Conservation (phyloP, 2,113 vertebrate species). For the Casuarius casuarius region DNA sequence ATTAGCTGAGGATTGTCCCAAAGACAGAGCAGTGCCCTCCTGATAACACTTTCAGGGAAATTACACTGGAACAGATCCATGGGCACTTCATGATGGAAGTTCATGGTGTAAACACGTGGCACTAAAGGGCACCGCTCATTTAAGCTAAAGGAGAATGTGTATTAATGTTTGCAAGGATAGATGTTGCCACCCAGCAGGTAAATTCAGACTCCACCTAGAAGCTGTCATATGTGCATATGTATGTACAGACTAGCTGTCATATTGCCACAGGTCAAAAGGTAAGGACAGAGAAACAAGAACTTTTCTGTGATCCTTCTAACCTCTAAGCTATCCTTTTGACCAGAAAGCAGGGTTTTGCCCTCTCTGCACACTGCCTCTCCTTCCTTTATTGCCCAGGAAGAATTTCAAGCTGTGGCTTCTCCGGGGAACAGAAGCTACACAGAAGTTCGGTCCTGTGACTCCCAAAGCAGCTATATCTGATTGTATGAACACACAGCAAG, state of each 20-base stretch:
- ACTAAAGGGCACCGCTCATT: no score
- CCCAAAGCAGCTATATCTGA: not conserved
- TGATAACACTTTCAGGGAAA: not conserved
- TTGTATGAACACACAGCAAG: not conserved
- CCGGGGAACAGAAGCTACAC: not conserved
- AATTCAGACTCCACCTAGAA: not conserved
- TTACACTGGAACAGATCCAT: accelerated
- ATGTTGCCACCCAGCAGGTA: accelerated
- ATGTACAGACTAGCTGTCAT: not conserved
- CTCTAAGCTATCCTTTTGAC: not conserved
- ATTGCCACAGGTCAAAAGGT: not conserved
- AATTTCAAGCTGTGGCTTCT: not conserved
- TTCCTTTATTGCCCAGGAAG: not conserved
- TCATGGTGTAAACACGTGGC: not conserved
- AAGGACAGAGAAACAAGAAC: not conserved
- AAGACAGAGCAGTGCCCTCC: not conserved
- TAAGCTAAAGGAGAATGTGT: not conserved
- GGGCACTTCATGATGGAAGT: not conserved
- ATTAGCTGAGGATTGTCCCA: not conserved
- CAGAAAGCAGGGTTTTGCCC: not conserved
- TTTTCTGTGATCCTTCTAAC: not conserved
- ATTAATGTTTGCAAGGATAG: not conserved
- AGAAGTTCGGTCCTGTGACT: not conserved
- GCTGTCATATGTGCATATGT: no score
- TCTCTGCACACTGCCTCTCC: not conserved